Conservation (phyloP, 53 echinoderm and acorn worm species). For the Luidia sarsii region DNA sequence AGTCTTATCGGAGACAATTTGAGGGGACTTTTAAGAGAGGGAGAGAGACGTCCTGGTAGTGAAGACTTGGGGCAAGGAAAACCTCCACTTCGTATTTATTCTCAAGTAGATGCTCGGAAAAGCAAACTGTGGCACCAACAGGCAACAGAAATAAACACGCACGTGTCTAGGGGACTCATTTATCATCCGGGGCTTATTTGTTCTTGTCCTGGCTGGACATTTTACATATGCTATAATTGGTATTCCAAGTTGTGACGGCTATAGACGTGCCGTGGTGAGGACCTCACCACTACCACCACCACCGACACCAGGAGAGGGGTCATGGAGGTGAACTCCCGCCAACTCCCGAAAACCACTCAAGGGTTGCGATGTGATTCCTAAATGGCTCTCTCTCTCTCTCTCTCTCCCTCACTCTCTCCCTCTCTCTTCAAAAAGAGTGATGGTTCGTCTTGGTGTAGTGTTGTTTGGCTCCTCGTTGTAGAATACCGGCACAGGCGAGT, state of each 20-base stretch:
- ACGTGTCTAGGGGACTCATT: conserved; percentile 42
- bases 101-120: conserved; percentile 11
- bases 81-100: conserved; percentile 13
- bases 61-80: background rate
- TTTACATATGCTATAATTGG: conserved; percentile 45
- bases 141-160: conserved; percentile 63
- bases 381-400: too few species aligned
- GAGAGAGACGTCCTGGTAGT: too few species aligned
- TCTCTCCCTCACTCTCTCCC: too few species aligned
- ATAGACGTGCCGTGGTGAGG: background rate
- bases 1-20: conserved; percentile 1
- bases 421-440: background rate
- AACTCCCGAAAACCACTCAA: too few species aligned
- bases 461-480: background rate
- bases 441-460: conserved; percentile 15
- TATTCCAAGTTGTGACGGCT: conserved; percentile 27
- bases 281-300: too few species aligned
- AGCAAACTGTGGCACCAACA: conserved; percentile 48
- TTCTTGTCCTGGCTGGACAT: conserved; percentile 52
- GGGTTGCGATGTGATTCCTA: too few species aligned
- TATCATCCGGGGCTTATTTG: conserved; percentile 61
- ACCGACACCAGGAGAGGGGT: too few species aligned
- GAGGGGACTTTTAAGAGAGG: too few species aligned
- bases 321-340: background rate
- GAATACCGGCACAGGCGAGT: conserved; percentile 39